These are phyloP conservation scores for Mnemiopsis leidyi DNA, from an alignment of 37 sponge, comb jelly and placozoan genomes.

Conservation along the genomic window DNA sequence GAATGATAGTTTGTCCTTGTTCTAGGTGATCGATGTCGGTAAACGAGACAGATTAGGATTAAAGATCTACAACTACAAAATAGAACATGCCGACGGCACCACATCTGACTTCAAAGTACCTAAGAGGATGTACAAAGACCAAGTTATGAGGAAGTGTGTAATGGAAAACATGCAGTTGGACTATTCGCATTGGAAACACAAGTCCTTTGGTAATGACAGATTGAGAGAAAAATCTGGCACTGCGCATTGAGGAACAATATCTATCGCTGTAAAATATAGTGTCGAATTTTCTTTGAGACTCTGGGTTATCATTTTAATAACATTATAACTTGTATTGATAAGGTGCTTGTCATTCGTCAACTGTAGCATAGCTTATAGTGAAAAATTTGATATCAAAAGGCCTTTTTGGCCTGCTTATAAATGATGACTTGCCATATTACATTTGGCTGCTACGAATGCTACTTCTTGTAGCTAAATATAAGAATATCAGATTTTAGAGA, in stretches of 20 bases:
- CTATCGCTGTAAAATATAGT: no score
- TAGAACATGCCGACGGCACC: background rate
- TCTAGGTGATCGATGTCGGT: background rate
- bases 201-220: constrained; percentile 12
- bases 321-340: no score
- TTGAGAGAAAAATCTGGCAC: background rate
- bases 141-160: background rate
- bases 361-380: no score
- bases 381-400: no score
- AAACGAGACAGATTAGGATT: background rate
- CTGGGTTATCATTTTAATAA: no score
- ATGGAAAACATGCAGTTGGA: constrained; percentile 24
- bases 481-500: no score
- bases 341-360: no score
- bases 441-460: no score
- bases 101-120: background rate
- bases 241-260: background rate
- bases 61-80: background rate
- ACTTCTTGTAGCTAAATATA: no score
- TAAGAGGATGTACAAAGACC: background rate
- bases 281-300: no score
- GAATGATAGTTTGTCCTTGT: background rate
- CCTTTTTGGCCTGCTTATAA: no score
- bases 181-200: constrained; percentile 39
- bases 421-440: no score